phyloP scores from a whole-genome alignment of 1,140 invertebrate species.

The Archegozetes longisetosus region DNA sequence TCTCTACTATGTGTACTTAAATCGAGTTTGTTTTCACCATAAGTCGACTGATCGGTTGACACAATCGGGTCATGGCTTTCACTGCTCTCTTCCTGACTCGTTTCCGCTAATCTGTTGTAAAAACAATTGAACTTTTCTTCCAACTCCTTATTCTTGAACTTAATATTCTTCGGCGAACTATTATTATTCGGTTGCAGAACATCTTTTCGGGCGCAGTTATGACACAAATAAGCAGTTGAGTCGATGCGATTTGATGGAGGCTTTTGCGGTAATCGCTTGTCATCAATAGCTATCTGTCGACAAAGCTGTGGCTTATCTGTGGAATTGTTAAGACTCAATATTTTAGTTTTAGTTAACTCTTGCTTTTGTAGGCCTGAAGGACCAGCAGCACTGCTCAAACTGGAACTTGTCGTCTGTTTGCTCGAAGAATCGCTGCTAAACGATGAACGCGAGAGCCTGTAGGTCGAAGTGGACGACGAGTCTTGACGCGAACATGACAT shows the following conservation, averaged over 20 bases:
- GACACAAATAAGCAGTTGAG: slow-evolving; percentile 16
- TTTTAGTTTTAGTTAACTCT: slow-evolving; percentile 10
- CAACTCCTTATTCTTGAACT: slow-evolving; percentile 19
- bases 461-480: slow-evolving; percentile 22
- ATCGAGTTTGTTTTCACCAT: neutral
- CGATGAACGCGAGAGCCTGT: slow-evolving; percentile 18
- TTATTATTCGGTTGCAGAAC: neutral
- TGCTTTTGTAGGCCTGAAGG: neutral
- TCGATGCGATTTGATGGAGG: neutral
- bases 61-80: slow-evolving; percentile 20
- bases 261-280: neutral
- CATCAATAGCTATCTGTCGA: slow-evolving; percentile 19
- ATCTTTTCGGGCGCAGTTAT: slow-evolving; percentile 18
- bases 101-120: slow-evolving; percentile 21
- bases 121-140: slow-evolving; percentile 23
- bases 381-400: neutral
- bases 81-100: slow-evolving; percentile 20
- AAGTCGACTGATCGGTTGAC: slow-evolving; percentile 13
- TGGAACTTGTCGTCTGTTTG: neutral
- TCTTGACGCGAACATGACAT: slow-evolving; percentile 22
- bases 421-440: slow-evolving; percentile 19
- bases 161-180: slow-evolving; percentile 1
- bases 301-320: slow-evolving; percentile 22
- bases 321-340: too few species aligned
- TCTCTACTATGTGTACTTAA: neutral